A percentile compares a stretch with the other conserved stretches of the same genome.
These are phyloP conservation scores for Poeciliopsis retropinna DNA, from an alignment of 2,113 vertebrate species.

Conservation along the genomic window DNA sequence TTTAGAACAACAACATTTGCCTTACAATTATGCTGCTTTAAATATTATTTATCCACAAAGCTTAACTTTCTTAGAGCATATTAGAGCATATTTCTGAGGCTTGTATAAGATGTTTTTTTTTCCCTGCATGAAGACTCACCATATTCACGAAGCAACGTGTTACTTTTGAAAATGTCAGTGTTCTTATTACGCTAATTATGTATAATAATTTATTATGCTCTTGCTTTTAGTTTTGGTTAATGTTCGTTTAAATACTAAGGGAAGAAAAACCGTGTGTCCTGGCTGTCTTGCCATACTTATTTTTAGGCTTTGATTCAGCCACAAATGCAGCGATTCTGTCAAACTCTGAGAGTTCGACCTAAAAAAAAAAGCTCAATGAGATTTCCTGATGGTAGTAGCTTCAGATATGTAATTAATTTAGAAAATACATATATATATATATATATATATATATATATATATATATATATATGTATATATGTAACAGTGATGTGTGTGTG, in stretches of 20 bases:
- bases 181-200: neutral
- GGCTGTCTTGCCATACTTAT: neutral
- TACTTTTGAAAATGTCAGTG: neutral
- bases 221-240: neutral
- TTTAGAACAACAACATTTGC: neutral
- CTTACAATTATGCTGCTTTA: neutral
- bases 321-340: neutral
- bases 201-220: neutral
- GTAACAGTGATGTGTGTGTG: too few species aligned
- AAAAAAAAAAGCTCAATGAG: neutral
- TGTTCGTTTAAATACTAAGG: neutral
- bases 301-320: neutral
- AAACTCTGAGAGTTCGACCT: neutral
- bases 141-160: neutral
- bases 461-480: too few species aligned
- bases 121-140: neutral
- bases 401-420: neutral
- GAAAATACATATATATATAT: too few species aligned
- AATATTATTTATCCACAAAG: neutral
- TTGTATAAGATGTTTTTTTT: neutral
- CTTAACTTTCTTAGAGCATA: neutral
- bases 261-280: neutral
- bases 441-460: too few species aligned
- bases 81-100: neutral
- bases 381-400: neutral